These are phyloP conservation scores for Notospermus geniculatus DNA, from an alignment of 1,140 invertebrate genomes.

Conservation along the genomic window DNA sequence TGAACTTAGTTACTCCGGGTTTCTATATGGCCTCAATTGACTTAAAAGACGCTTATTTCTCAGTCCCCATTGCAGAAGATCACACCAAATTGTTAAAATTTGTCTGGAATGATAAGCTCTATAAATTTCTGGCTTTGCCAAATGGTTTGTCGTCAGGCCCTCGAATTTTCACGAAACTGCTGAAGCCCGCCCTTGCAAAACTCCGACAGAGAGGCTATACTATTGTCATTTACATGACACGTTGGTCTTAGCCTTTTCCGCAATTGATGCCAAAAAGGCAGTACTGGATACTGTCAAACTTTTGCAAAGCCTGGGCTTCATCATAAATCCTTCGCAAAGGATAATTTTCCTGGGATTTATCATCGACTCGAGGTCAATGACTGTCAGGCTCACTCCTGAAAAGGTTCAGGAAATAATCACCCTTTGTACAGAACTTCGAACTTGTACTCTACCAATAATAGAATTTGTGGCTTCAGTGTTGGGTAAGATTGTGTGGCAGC, in stretches of 20 bases:
- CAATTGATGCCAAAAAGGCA: too few species aligned
- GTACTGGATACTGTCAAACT: too few species aligned
- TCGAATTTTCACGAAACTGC: conserved; percentile 13
- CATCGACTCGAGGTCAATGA: too few species aligned
- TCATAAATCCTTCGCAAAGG: conserved; percentile 24
- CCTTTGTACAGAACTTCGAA: too few species aligned
- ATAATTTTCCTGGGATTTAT: too few species aligned
- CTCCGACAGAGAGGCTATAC: conserved; percentile 9
- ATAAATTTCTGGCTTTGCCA: conserved; percentile 19
- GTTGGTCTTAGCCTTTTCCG: too few species aligned
- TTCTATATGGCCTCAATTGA: conserved; percentile 25
- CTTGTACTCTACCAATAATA: too few species aligned
- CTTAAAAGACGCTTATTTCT: conserved; percentile 25
- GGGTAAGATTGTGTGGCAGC: conserved; percentile 17
- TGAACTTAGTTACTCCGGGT: conserved; percentile 13
- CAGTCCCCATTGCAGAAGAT: conserved; percentile 10
- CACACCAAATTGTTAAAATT: conserved; percentile 25
- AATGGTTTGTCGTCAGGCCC: conserved; percentile 19
- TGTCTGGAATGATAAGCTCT: conserved; percentile 19
- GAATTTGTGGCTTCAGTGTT: conserved; percentile 15
- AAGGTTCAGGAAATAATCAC: conserved; percentile 16
- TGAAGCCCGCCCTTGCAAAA: conserved; percentile 17
- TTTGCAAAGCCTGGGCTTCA: too few species aligned
- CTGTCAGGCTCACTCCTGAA: too few species aligned
- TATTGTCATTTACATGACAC: too few species aligned